A percentile compares a stretch with the other conserved stretches of the same genome.
Evolutionary conservation across 2,797 vertebrate genomes (phyloP).

Genomic region (Propithecus deckenii): DNA sequence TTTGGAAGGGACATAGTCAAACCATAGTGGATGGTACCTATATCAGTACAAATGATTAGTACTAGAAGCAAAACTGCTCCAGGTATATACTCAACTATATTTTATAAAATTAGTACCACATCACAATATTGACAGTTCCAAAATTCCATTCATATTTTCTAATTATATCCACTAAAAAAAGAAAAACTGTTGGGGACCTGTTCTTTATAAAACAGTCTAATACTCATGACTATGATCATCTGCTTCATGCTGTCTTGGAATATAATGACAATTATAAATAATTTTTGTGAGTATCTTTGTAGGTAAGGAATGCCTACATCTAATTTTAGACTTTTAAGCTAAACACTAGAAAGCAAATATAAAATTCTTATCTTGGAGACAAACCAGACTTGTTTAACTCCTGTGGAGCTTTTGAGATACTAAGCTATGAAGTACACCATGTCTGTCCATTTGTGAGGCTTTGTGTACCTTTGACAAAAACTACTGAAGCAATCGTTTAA

Average conservation of each 20-base stretch:
- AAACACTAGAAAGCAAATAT: neutral
- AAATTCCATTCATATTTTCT: neutral
- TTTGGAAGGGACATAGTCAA: neutral
- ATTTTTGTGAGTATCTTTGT: neutral
- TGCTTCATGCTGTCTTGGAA: neutral
- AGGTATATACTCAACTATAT: neutral
- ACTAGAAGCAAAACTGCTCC: neutral
- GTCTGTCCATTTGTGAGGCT: neutral
- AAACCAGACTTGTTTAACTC: neutral
- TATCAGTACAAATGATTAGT: neutral
- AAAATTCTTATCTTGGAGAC: neutral
- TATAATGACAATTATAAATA: neutral
- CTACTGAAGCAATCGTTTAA: neutral
- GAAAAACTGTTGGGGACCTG: neutral
- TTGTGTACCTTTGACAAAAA: neutral
- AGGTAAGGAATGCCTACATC: neutral
- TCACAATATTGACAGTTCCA: neutral
- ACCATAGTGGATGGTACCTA: neutral
- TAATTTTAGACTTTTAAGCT: constrained; percentile 1
- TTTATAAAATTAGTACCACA: neutral
- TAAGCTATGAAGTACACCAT: neutral
- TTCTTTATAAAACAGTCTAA: neutral
- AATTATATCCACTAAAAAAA: neutral
- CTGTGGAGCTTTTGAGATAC: neutral
- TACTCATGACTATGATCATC: neutral